phyloP scores from a whole-genome alignment of 2,797 vertebrate genomes.

The Enteromius viviparus region DNA sequence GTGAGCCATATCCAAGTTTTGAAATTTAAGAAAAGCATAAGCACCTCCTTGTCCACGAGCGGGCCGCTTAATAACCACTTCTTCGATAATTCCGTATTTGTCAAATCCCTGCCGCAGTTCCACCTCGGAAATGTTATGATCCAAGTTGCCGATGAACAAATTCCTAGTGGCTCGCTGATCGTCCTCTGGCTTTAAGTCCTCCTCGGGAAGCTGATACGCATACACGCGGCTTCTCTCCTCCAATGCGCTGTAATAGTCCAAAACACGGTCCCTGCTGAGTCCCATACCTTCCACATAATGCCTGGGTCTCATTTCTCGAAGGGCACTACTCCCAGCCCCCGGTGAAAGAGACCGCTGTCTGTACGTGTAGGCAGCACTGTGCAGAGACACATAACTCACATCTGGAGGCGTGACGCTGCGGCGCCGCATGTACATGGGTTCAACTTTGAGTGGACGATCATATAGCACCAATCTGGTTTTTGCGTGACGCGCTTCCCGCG shows the following conservation, averaged over 20 bases:
- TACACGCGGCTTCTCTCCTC: conserved; percentile 91
- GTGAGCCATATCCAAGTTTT: conserved; percentile 98
- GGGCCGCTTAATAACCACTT: conserved; percentile 94
- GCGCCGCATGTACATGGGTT: conserved; percentile 91
- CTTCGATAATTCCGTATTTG: conserved; percentile 95
- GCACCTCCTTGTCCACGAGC: conserved; percentile 89
- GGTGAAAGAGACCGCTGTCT: conserved; percentile 90
- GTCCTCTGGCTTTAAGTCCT: conserved; percentile 94
- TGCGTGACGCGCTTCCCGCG: conserved; percentile 90
- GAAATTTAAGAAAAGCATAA: conserved; percentile 97
- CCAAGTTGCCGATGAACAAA: conserved; percentile 95
- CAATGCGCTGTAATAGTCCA: conserved; percentile 91
- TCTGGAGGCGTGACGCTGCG: conserved; percentile 87
- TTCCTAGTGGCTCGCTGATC: conserved; percentile 96
- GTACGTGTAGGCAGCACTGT: conserved; percentile 82
- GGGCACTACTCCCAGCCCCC: conserved; percentile 76
- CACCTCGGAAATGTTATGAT: conserved; percentile 89
- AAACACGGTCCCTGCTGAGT: conserved; percentile 83
- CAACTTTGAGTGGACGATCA: conserved; percentile 91
- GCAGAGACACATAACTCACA: conserved; percentile 83
- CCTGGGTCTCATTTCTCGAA: conserved; percentile 84
- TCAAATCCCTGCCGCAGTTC: conserved; percentile 92
- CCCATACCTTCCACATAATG: conserved; percentile 87
- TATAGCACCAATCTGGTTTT: conserved; percentile 89
- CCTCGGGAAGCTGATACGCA: conserved; percentile 85